These are phyloP conservation scores for Macrochelys suwanniensis DNA, from an alignment of 2,797 vertebrate species.

Conservation along the genomic window DNA sequence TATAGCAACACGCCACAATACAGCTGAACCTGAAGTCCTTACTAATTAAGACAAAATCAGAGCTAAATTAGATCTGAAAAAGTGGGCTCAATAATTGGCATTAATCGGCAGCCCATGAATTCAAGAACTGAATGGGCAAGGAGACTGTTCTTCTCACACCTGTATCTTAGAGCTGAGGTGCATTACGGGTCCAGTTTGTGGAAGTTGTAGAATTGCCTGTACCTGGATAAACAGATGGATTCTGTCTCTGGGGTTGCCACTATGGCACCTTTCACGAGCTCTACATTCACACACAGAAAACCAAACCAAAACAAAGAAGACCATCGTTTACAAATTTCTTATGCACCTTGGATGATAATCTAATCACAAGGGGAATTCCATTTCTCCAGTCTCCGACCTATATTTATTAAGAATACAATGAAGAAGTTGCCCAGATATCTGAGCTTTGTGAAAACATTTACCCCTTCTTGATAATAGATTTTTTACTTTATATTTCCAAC, in stretches of 20 bases:
- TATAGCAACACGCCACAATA: background rate
- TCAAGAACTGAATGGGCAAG: background rate
- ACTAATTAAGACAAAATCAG: background rate
- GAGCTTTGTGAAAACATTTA: background rate
- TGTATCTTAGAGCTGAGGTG: background rate
- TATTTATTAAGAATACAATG: background rate
- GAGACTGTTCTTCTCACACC: background rate
- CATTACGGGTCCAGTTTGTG: background rate
- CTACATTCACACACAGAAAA: background rate
- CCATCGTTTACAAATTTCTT: background rate
- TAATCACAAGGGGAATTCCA: background rate
- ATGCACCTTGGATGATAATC: background rate
- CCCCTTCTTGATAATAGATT: background rate
- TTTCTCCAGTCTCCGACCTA: background rate
- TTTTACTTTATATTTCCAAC: constrained; percentile 3
- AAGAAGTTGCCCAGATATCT: background rate
- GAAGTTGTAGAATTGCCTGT: background rate
- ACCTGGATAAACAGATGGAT: background rate
- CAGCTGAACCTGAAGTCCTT: background rate
- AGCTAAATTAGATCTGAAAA: background rate
- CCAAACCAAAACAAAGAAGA: background rate
- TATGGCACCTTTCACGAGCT: background rate
- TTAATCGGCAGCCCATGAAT: background rate
- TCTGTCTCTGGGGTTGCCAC: background rate
- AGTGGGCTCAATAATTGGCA: background rate